Percentiles rank a stretch among this genome's conserved stretches.
Evolutionary conservation across 2,113 vertebrate species (phyloP).

Genomic region (Corythoichthys haematopterus): DNA sequence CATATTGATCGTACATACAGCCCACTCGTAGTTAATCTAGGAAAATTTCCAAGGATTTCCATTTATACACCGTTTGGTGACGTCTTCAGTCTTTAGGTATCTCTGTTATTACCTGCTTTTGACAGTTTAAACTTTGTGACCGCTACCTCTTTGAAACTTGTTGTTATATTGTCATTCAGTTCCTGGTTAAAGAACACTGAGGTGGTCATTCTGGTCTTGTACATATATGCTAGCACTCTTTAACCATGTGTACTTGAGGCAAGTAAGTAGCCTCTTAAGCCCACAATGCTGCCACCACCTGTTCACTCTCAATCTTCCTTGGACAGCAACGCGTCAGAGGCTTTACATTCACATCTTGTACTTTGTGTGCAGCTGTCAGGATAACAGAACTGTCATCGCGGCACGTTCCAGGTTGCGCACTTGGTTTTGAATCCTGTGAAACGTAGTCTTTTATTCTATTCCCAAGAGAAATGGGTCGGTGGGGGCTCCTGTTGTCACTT

Average conservation of each 20-base stretch:
- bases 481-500: constrained; percentile 1
- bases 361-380: constrained; percentile 16
- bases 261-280: constrained; percentile 22
- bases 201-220: background rate
- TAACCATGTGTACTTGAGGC: constrained; percentile 4
- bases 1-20: background rate
- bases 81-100: no score
- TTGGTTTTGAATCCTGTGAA: constrained; percentile 2
- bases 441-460: constrained; percentile 9
- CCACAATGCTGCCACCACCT: constrained; percentile 32
- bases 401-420: background rate
- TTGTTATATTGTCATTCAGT: no score
- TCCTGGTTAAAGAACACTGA: no score
- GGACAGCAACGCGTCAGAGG: constrained; percentile 5
- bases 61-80: no score
- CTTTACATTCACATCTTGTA: constrained; percentile 13
- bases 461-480: background rate
- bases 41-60: no score
- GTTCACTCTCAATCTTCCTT: constrained; percentile 26
- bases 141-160: no score
- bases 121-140: no score
- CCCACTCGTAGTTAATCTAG: no score
- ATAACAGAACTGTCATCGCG: constrained; percentile 6
- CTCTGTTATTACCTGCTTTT: no score
- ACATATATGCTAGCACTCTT: background rate